phyloP scores from a whole-genome alignment of 2,113 vertebrate species.

The Corydoras sp. region DNA sequence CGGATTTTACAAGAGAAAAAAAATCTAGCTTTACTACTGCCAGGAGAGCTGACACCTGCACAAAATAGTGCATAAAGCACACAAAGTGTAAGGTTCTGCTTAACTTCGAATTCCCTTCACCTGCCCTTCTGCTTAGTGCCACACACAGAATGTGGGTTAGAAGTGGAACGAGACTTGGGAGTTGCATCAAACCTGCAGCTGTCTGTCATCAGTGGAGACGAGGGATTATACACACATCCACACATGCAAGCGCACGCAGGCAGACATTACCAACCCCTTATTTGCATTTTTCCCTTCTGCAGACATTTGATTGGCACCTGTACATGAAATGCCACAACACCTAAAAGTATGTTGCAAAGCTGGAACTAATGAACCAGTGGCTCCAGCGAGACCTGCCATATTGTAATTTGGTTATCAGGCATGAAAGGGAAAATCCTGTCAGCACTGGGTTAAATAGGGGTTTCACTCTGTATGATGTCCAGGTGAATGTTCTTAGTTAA shows the following conservation, averaged over 20 bases:
- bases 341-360: conserved; percentile 99
- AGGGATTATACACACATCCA: conserved; percentile 63
- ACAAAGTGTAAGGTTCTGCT: background rate
- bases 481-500: no score
- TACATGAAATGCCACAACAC: conserved; percentile 99
- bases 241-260: conserved; percentile 61
- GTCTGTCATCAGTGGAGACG: conserved; percentile 77
- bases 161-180: conserved; percentile 38
- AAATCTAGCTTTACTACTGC: conserved; percentile 22
- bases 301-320: conserved; percentile 95
- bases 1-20: conserved; percentile 6
- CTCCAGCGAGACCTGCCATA: conserved; percentile 99
- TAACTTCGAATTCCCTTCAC: conserved; percentile 48
- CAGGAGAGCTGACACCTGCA: conserved; percentile 37
- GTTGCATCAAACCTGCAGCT: conserved; percentile 73
- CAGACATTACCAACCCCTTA: conserved; percentile 79
- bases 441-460: no score
- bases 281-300: conserved; percentile 82
- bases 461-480: no score
- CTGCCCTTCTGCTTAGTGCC: conserved; percentile 53
- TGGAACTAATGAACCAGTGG: conserved; percentile 95
- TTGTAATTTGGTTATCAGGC: conserved; percentile 99
- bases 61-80: conserved; percentile 39
- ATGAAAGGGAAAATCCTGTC: conserved; percentile 98
- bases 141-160: conserved; percentile 52